Evolutionary conservation across 2,113 vertebrate genomes (phyloP).

Genomic region (Suricata suricatta): DNA sequence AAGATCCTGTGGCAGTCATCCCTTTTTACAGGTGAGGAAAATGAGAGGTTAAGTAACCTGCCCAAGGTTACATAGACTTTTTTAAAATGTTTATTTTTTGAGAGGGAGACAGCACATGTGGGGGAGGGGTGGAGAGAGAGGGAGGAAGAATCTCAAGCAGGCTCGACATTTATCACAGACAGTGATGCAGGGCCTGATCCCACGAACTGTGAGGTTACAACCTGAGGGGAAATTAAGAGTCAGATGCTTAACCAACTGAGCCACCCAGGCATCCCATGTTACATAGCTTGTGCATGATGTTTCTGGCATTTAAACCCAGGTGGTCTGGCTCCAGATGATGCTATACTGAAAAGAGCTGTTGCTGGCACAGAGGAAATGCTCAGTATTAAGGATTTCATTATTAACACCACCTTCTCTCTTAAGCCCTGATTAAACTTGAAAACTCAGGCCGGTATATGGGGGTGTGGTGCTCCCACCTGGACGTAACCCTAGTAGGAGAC

Average conservation of each 20-base stretch:
- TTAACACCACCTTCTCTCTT: background rate
- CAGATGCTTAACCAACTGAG: too few relatives aligned
- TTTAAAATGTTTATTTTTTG: too few relatives aligned
- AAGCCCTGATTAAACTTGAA: background rate
- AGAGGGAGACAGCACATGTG: too few relatives aligned
- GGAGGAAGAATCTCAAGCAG: too few relatives aligned
- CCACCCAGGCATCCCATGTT: background rate
- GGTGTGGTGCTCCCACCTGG: background rate
- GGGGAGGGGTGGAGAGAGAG: too few relatives aligned
- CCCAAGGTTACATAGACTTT: background rate
- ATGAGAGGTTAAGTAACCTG: background rate
- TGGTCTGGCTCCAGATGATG: background rate
- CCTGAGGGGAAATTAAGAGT: too few relatives aligned
- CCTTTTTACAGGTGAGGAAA: slow-evolving; percentile 38
- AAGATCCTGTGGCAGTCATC: background rate
- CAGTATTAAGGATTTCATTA: background rate
- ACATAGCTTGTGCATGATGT: background rate
- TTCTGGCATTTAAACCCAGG: background rate
- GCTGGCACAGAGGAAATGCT: background rate
- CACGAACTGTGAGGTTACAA: too few relatives aligned
- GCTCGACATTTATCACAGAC: too few relatives aligned
- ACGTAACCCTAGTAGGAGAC: background rate
- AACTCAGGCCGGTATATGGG: background rate
- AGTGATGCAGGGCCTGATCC: too few relatives aligned
- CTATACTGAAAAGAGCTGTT: background rate